Evolutionary conservation across 2,113 vertebrate species (phyloP), one percentile per base, ranked within the genome.

Genomic region (Poeciliopsis retropinna): DNA sequence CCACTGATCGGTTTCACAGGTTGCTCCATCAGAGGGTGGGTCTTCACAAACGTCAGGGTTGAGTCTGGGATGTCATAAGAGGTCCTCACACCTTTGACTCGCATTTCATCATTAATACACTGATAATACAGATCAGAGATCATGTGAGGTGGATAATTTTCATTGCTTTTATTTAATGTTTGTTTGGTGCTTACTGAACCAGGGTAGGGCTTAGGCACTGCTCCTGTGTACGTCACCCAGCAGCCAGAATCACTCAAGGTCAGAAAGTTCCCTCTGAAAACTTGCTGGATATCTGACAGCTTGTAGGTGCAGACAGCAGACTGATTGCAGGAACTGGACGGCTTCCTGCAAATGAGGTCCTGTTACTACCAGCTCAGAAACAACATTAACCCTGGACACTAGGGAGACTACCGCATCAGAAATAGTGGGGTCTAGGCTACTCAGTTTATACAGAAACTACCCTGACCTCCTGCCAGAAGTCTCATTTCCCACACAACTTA

Each of bases 221-320:
- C 30, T 70, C 61, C 79, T 60, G 29, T 79, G 57, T 79, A n/a
- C 30, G 32, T 70, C n/a, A 60, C 65, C 76, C 79, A 85, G 31
- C 27, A 67, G 12, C 72, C 73, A 64, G 65, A 72, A 2, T 41
- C 31, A 0, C 25, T 51, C 65, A 70, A 72, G 31, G 65, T 70
- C 69, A 85, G 41, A 85, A 85, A 85, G 54, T 54, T 73, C 4
- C 80, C 84, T 0, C 11, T 67, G 51, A 85, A 79, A 65, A 85
- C 84, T 30, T 54, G 54, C 6, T 15, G 76, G 70, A 82, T 73
- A 10, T 37, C 34, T 37, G 34, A 37, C 34, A 37, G 34, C 34
- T 37, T 37, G 10, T 37, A 37, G 34, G 34, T 1, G 34, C 34
- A 37, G 34, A 37, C 34, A 37, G 34, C 34, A 2, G 10, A 37